Evolutionary conservation across 1,140 invertebrate genomes (phyloP).

Genomic region (Mylabris phalerata): DNA sequence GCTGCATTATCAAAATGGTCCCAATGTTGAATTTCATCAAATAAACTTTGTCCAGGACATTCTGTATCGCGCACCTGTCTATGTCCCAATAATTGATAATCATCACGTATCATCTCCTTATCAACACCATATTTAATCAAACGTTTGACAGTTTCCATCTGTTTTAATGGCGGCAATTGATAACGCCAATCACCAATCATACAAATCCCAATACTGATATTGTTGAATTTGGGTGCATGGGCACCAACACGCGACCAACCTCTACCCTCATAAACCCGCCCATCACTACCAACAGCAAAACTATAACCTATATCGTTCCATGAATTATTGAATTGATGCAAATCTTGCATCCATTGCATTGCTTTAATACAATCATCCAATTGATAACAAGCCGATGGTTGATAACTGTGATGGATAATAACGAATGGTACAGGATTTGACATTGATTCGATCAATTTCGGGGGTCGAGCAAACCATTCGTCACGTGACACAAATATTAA

Average conservation of each 20-base stretch:
- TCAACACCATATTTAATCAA: constrained; percentile 58
- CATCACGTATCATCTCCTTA: constrained; percentile 48
- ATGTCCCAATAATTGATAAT: constrained; percentile 64
- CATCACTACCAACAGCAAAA: constrained; percentile 73
- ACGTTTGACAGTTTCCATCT: constrained; percentile 52
- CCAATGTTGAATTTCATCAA: constrained; percentile 57
- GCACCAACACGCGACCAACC: constrained; percentile 67
- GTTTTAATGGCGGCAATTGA: constrained; percentile 48
- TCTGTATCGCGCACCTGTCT: constrained; percentile 59
- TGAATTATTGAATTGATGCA: constrained; percentile 44
- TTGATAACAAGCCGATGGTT: constrained; percentile 51
- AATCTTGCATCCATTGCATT: constrained; percentile 52
- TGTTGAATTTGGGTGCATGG: constrained; percentile 64
- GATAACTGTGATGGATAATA: constrained; percentile 69
- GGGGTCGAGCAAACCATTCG: constrained; percentile 55
- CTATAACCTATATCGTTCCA: constrained; percentile 70
- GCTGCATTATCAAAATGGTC: constrained; percentile 43
- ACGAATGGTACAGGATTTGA: constrained; percentile 60
- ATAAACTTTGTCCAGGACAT: constrained; percentile 62
- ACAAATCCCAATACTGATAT: constrained; percentile 63
- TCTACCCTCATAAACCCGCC: constrained; percentile 65
- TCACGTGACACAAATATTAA: constrained; percentile 46
- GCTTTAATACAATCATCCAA: constrained; percentile 43
- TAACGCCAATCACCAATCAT: constrained; percentile 61
- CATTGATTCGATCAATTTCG: constrained; percentile 44